Percentiles rank a stretch among this genome's conserved stretches.
phyloP scores from a whole-genome alignment of 2,797 vertebrate genomes.

The Pagetopsis macropterus region DNA sequence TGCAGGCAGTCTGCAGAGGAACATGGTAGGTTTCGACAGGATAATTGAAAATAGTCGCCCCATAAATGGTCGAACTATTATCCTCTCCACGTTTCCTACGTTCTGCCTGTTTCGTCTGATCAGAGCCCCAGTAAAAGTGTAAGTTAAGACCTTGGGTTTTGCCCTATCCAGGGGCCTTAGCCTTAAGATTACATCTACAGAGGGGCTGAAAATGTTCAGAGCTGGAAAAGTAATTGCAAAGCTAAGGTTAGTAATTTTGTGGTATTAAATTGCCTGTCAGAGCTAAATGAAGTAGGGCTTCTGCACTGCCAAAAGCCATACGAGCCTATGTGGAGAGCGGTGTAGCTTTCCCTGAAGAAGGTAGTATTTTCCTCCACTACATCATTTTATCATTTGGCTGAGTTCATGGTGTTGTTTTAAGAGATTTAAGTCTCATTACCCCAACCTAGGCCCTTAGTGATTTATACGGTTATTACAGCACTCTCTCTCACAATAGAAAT shows the following conservation, averaged over 20 bases:
- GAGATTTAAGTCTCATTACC: conserved; percentile 85
- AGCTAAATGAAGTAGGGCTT: conserved; percentile 84
- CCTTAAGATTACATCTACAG: conserved; percentile 80
- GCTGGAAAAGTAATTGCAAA: conserved; percentile 86
- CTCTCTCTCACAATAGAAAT: conserved; percentile 84
- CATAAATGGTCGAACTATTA: conserved; percentile 59
- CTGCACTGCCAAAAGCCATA: conserved; percentile 82
- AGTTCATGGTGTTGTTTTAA: conserved; percentile 86
- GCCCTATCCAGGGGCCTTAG: conserved; percentile 70
- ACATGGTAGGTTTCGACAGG: conserved; percentile 11
- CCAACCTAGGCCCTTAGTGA: conserved; percentile 79
- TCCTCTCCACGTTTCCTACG: conserved; percentile 51
- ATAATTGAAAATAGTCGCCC: conserved; percentile 23
- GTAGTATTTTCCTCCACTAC: conserved; percentile 80
- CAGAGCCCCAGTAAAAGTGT: conserved; percentile 56
- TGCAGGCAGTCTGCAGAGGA: conserved; percentile 26
- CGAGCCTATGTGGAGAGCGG: conserved; percentile 72
- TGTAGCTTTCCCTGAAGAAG: conserved; percentile 79
- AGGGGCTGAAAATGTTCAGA: conserved; percentile 77
- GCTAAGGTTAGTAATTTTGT: conserved; percentile 86
- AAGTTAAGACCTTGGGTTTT: conserved; percentile 70
- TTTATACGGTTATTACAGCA: conserved; percentile 84
- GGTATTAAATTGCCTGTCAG: conserved; percentile 86
- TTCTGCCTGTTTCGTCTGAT: conserved; percentile 62
- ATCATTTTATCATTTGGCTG: conserved; percentile 83